A percentile compares a stretch with the other conserved stretches of the same genome.
phyloP scores from a whole-genome alignment of 2,888 invertebrate species.

The Sesamia inferens region DNA sequence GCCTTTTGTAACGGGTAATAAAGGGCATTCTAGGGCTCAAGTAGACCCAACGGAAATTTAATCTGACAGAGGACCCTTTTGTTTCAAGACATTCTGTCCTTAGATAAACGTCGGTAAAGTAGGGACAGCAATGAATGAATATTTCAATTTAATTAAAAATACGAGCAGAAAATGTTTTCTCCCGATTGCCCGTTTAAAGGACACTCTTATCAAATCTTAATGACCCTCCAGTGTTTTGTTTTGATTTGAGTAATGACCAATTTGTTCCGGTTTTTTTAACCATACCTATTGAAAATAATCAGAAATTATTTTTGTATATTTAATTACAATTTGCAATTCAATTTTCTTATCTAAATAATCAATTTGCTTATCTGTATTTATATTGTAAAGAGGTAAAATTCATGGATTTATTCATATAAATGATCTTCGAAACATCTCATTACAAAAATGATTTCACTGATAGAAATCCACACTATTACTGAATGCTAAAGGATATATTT shows the following conservation, averaged over 20 bases:
- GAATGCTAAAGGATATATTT: not conserved
- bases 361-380: not conserved
- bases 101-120: constrained; percentile 84
- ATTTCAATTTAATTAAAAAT: constrained; percentile 88
- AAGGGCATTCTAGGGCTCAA: constrained; percentile 85
- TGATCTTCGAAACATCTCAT: not conserved
- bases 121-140: constrained; percentile 79
- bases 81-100: constrained; percentile 84
- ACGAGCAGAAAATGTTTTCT: constrained; percentile 73
- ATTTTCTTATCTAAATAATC: not conserved
- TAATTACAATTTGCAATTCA: not conserved
- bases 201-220: constrained; percentile 69
- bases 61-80: constrained; percentile 85
- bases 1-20: constrained; percentile 86
- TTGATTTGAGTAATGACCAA: constrained; percentile 65
- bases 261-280: constrained; percentile 55
- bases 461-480: not conserved
- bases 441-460: not conserved
- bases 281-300: not conserved
- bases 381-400: not conserved
- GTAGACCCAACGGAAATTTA: constrained; percentile 89
- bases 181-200: constrained; percentile 69
- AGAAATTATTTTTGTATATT: not conserved
- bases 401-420: not conserved
- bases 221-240: constrained; percentile 59